Conservation (phyloP, 1,140 invertebrate genomes). For the Laupala kohalensis region DNA sequence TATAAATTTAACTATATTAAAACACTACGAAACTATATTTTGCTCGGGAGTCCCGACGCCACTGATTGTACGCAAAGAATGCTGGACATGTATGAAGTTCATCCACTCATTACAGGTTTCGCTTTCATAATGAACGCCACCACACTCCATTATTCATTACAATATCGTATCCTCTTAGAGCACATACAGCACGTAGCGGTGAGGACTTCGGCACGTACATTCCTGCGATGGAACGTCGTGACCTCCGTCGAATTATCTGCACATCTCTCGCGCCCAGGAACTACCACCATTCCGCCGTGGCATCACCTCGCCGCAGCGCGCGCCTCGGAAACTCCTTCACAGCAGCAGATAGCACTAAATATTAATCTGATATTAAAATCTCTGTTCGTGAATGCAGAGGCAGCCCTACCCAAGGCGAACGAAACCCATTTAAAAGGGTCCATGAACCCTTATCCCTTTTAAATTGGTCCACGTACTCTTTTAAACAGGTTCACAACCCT, state of each 20-base stretch:
- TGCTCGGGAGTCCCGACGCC: no score
- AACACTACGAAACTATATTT: no score
- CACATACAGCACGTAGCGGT: background rate
- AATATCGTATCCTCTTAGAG: background rate
- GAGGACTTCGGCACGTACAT: background rate
- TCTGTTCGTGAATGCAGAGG: background rate
- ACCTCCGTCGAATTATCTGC: background rate
- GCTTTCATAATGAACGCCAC: background rate
- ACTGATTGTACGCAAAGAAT: no score
- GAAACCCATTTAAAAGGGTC: no score
- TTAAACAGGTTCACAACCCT: no score
- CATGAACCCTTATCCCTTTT: no score
- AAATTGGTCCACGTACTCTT: no score
- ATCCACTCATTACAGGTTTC: background rate
- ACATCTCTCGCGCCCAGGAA: background rate
- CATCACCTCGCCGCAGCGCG: background rate
- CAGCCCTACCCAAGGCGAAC: no score
- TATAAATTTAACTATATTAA: no score
- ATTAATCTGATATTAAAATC: background rate
- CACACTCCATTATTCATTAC: background rate
- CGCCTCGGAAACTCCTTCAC: background rate
- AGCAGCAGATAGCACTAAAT: background rate
- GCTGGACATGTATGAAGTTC: no score
- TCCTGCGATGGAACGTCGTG: background rate
- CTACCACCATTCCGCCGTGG: no score